Percentiles rank a stretch among this genome's conserved stretches.
Conservation (phyloP, 2,113 vertebrate species). For the Eretmochelys imbricata region DNA sequence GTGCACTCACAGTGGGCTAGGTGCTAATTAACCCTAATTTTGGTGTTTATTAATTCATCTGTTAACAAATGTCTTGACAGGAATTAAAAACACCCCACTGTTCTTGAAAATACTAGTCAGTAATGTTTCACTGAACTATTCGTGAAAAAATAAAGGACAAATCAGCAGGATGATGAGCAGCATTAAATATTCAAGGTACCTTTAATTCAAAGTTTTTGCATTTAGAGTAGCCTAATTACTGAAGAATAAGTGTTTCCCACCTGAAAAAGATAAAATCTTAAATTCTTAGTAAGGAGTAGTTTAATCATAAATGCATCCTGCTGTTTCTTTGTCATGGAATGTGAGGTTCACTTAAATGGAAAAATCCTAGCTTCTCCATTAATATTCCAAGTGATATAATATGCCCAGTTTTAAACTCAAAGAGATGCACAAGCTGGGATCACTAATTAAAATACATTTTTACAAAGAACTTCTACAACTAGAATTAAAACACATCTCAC, state of each 20-base stretch:
- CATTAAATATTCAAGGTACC: fast-evolving
- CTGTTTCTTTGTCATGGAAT: fast-evolving
- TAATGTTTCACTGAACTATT: background rate
- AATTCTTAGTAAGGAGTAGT: fast-evolving
- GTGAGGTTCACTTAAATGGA: fast-evolving
- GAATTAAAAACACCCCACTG: background rate
- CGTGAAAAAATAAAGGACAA: background rate
- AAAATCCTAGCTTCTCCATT: fast-evolving
- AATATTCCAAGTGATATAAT: fast-evolving
- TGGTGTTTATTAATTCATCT: background rate
- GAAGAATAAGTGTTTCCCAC: background rate
- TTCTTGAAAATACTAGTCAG: slow-evolving; percentile 59
- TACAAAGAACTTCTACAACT: fast-evolving
- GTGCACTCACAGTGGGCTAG: background rate
- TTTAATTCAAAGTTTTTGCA: fast-evolving
- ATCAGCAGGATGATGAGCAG: background rate
- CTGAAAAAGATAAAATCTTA: background rate
- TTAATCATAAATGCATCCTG: fast-evolving
- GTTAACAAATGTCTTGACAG: background rate
- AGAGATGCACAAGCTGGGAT: fast-evolving
- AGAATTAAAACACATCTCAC: background rate
- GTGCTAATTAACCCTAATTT: background rate
- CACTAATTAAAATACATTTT: fast-evolving
- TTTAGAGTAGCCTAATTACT: fast-evolving
- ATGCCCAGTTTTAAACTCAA: fast-evolving